Base-by-base conservation (phyloP, 37 sponge, comb jelly and placozoan species). In the Lycopodina hypogea region DNA sequence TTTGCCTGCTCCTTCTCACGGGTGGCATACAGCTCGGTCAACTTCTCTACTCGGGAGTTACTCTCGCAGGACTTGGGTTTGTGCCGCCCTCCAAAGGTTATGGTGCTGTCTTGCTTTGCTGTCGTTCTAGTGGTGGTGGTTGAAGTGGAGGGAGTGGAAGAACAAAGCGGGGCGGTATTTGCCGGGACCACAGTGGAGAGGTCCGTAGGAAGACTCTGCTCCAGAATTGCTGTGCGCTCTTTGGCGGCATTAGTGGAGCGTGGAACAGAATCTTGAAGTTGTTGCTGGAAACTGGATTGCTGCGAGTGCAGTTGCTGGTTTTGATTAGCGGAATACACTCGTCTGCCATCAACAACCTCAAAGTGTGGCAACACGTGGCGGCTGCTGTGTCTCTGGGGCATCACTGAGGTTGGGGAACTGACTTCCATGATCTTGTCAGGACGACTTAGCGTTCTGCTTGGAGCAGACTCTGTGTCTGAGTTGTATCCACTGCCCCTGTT, bases 401-500 rank as follows among this genome's bases (percentile, higher is more conserved):
- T 52, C 35, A 50, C 26, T 48, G 62, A 63, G 26, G 77, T 77
- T 62, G 77, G 77, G 22, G 77, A 55, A 37, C 48, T 68, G 30
- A 78, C 79, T 78, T 78, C 79, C 1, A 35, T 50, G 26, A 78
- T 26, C 68, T 78, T 78, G 30, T 38, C 79, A 32, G 79, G 68
- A 21, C 79, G 66, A 52, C 38, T 81, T 24, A 87, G 41, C 1
- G 87, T 87, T 39, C 87, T 50, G 37, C 87, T 87, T 0, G 87
- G 87, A 48, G 87, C 81, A 12, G 82, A 81, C 56, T 87, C 87
- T 22, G 87, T 87, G 65, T 87, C 87, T 21, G 87, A 87, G 65
- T 76, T 87, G 51, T 87, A 85, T 0, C 86, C 81, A 17, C 69
- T 80, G 28, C 71, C 51, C 19, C 37, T 34, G n/a, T 51, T 48